Conservation (phyloP, 2,888 invertebrate species). For the Acrocera orbiculus region DNA sequence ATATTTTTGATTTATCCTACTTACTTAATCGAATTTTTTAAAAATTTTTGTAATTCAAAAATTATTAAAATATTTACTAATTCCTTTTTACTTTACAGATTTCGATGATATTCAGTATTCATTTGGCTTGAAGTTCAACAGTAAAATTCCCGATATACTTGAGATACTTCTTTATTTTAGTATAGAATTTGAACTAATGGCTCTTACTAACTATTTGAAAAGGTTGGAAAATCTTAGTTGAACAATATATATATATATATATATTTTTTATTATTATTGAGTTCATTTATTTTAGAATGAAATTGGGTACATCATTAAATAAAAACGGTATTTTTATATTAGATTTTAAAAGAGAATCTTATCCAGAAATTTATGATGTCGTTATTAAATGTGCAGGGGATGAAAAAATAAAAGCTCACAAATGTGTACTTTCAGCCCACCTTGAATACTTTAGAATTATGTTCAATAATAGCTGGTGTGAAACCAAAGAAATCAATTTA, state of each 20-base stretch:
- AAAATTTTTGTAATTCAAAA: not conserved
- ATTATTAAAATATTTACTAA: not conserved
- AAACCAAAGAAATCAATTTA: conserved; percentile 21
- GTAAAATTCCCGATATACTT: conserved; percentile 15
- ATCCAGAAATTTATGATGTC: conserved; percentile 42
- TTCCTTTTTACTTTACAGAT: conserved; percentile 16
- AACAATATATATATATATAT: not conserved
- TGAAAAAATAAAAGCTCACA: conserved; percentile 46
- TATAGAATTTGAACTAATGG: conserved; percentile 21
- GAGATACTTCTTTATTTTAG: conserved; percentile 19
- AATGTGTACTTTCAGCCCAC: conserved; percentile 61
- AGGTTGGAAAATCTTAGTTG: conserved; percentile 12
- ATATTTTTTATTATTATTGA: conserved; percentile 4
- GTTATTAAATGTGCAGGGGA: conserved; percentile 38
- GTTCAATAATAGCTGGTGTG: conserved; percentile 58
- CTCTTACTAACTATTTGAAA: conserved; percentile 21
- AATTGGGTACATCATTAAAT: conserved; percentile 6
- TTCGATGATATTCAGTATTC: conserved; percentile 23
- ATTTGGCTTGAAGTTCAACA: conserved; percentile 17
- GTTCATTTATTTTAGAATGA: conserved; percentile 10
- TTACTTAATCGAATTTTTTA: no score
- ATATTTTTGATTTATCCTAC: no score
- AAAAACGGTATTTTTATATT: conserved; percentile 19
- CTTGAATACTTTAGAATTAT: conserved; percentile 76
- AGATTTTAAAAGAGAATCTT: conserved; percentile 33